These are phyloP conservation scores for Euglossa dilemma DNA, from an alignment of 1,140 invertebrate species.

Conservation along the genomic window DNA sequence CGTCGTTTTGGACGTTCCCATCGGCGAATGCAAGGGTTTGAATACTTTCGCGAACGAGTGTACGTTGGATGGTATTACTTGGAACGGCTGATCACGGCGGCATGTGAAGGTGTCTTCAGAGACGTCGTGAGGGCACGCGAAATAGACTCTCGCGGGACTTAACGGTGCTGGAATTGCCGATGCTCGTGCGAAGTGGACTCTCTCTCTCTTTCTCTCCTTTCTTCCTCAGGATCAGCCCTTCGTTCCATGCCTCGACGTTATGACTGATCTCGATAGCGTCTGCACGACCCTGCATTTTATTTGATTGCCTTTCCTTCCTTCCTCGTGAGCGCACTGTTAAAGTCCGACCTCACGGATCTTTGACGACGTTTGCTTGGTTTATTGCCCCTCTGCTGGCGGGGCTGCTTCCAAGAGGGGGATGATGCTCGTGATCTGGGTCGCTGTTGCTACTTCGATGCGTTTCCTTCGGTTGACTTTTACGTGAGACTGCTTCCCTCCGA, in stretches of 20 bases:
- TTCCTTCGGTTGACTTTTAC: too few species aligned
- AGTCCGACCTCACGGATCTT: background rate
- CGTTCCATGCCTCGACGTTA: background rate
- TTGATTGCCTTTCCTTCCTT: background rate
- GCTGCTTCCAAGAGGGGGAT: background rate
- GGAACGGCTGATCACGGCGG: slow-evolving; percentile 43
- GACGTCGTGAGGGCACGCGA: slow-evolving; percentile 34
- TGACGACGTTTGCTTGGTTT: background rate
- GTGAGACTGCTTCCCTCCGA: too few species aligned
- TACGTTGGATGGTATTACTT: slow-evolving; percentile 45
- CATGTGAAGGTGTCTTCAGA: slow-evolving; percentile 30
- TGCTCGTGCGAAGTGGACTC: background rate
- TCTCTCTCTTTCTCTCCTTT: background rate
- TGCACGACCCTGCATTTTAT: slow-evolving; percentile 12
- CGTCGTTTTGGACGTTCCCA: too few species aligned
- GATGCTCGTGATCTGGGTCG: too few species aligned
- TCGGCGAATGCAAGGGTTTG: too few species aligned
- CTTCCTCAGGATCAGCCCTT: background rate
- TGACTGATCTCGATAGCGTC: slow-evolving; percentile 24
- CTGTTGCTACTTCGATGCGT: too few species aligned
- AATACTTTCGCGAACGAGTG: too few species aligned
- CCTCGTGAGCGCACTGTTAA: background rate
- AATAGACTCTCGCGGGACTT: slow-evolving; percentile 26
- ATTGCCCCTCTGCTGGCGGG: background rate
- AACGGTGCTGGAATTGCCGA: slow-evolving; percentile 37